These are phyloP conservation scores for Brachyhypopomus gauderio DNA, from an alignment of 2,113 vertebrate species.

Conservation along the genomic window DNA sequence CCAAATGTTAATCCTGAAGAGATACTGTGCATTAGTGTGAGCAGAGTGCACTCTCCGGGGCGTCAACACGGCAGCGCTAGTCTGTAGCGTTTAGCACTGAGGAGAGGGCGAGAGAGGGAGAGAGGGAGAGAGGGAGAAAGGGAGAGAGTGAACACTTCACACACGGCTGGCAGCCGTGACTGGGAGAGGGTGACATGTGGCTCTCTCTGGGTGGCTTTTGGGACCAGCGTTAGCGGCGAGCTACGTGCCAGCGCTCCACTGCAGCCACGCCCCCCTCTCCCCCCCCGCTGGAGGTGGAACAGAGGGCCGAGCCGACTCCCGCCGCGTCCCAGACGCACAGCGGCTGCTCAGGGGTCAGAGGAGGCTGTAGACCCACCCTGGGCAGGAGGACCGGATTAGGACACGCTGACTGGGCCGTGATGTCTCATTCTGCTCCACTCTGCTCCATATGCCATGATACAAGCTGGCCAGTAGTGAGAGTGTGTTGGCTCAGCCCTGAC, in stretches of 20 bases:
- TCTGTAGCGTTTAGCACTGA: slow-evolving; percentile 35
- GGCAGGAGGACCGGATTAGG: slow-evolving; percentile 34
- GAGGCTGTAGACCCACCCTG: slow-evolving; percentile 14
- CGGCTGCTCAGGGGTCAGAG: slow-evolving; percentile 20
- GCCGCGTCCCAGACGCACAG: slow-evolving; percentile 11
- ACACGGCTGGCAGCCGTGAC: slow-evolving; percentile 34
- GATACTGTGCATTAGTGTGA: slow-evolving; percentile 28
- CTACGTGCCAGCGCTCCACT: slow-evolving; percentile 27
- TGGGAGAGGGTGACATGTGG: slow-evolving; percentile 37
- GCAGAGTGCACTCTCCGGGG: slow-evolving; percentile 27
- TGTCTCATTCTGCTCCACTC: slow-evolving; percentile 7
- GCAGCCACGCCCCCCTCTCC: slow-evolving; percentile 6
- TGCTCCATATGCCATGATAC: background rate
- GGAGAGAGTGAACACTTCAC: background rate
- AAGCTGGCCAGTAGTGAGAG: slow-evolving; percentile 14
- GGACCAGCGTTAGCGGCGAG: slow-evolving; percentile 24
- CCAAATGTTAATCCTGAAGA: slow-evolving; percentile 24
- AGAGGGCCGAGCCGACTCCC: slow-evolving; percentile 10
- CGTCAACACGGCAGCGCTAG: slow-evolving; percentile 31
- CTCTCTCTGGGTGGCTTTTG: slow-evolving; percentile 37
- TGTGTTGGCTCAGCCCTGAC: background rate
- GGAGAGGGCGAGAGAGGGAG: background rate
- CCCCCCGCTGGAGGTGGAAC: slow-evolving; percentile 14
- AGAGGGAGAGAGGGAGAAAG: background rate
- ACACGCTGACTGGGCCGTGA: slow-evolving; percentile 39